Base-by-base conservation (phyloP, 2,888 invertebrate species). In the Gibbula magus region DNA sequence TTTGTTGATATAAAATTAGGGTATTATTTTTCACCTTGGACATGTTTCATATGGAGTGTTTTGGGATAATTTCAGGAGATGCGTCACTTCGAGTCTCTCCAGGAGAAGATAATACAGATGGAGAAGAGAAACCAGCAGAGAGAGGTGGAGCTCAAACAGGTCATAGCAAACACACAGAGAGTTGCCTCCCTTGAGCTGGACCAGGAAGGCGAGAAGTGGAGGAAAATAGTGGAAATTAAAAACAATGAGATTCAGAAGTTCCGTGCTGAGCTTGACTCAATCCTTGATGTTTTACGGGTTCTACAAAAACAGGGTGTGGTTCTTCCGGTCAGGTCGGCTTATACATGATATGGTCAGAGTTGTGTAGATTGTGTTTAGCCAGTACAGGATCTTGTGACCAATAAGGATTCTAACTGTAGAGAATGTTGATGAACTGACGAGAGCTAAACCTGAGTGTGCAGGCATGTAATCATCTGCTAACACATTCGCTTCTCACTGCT, bases 271-370 rank as follows among this genome's bases (percentile, higher is more conserved):
- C 84, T 93, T 61, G 93, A 93, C 85, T 89, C 91, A 13, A 92
- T 93, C 35, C 85, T 93, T 3, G 89, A 89, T 75, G 89, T 92
- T 16, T 82, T 93, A 79, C 85, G 89, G 77, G 88, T 90, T 73
- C 83, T 92, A 75, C 91, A 92, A 79, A 87, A 90, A 85, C 92
- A 92, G 77, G 92, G 92, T 10, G 90, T 92, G 35, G 86, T 90
- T 20, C 84, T 92, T 32, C 92, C 92, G 25, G 84, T 88, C 13
- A 82, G 85, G 54, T 51, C 84, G 52, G 53, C 79, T 13, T 78
- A 79, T 66, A 78, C 81, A 39, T 81, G 79, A 79, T 51, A 56
- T 29, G 22, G 25, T 7, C 2, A 39, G 70, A 22, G 32, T 13
- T 10, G 13, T 7, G 45, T 45, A 7, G 3, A 35, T n/a, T 35